Evolutionary conservation across 2,113 vertebrate species (phyloP).

Genomic region (Otus sunia): DNA sequence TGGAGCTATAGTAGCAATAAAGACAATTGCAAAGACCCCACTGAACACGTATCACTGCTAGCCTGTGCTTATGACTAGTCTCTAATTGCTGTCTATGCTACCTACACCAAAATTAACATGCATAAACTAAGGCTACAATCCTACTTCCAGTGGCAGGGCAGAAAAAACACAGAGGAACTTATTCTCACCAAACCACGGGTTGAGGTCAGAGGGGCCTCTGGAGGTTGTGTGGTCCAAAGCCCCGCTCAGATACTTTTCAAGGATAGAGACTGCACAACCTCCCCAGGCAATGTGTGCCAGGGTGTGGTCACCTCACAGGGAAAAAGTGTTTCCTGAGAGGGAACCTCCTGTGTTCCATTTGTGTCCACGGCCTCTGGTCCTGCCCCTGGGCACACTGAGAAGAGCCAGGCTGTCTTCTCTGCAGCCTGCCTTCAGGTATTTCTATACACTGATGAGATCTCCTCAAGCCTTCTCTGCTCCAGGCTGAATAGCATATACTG

Average conservation of each 20-base stretch:
- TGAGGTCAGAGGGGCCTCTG: background rate
- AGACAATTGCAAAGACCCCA: background rate
- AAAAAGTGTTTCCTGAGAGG: background rate
- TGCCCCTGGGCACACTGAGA: background rate
- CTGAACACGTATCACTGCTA: rapidly evolving
- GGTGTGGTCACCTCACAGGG: background rate
- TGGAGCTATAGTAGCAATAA: background rate
- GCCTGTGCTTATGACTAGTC: background rate
- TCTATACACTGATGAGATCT: background rate
- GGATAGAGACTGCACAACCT: background rate
- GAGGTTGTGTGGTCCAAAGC: background rate
- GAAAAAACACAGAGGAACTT: background rate
- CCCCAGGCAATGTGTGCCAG: background rate
- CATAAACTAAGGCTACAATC: background rate
- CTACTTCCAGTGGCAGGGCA: background rate
- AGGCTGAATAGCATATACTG: background rate
- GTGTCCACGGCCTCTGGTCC: background rate
- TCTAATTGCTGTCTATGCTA: background rate
- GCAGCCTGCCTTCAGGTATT: background rate
- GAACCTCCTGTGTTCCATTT: background rate
- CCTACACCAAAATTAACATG: background rate
- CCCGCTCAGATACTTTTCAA: background rate
- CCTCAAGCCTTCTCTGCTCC: background rate
- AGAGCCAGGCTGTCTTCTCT: background rate
- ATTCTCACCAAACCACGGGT: background rate